Evolutionary conservation across 2,797 vertebrate genomes (phyloP).

Genomic region (Acipenser ruthenus): DNA sequence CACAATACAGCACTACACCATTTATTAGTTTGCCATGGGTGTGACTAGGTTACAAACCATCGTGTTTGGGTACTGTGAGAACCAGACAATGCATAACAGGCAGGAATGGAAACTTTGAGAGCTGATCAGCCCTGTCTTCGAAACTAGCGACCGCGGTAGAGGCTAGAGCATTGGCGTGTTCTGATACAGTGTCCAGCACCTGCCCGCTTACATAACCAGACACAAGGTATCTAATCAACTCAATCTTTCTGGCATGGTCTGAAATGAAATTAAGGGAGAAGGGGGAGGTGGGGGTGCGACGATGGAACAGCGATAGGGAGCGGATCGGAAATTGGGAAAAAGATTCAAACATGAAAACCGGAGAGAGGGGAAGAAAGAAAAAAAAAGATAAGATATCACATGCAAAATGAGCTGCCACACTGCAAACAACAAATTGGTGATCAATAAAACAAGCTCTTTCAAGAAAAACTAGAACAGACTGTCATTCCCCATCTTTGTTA

Average conservation of each 20-base stretch:
- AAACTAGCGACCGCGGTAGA: constrained; percentile 76
- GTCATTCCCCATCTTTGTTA: no score
- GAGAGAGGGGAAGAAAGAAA: neutral
- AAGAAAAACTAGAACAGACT: no score
- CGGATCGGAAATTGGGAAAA: neutral
- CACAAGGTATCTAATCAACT: constrained; percentile 83
- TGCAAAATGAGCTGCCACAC: no score
- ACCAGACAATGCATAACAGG: constrained; percentile 68
- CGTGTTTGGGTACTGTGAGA: constrained; percentile 69
- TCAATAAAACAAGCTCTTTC: no score
- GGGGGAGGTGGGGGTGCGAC: constrained; percentile 32
- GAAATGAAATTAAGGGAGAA: constrained; percentile 35
- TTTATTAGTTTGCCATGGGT: constrained; percentile 3
- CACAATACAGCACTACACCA: neutral
- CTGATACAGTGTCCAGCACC: constrained; percentile 78
- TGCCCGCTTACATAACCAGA: constrained; percentile 77
- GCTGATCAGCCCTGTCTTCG: constrained; percentile 76
- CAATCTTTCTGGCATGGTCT: constrained; percentile 89
- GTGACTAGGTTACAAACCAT: constrained; percentile 76
- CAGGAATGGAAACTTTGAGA: constrained; percentile 79
- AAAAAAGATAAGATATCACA: no score
- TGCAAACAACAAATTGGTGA: no score
- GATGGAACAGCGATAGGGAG: constrained; percentile 28
- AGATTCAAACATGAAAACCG: constrained; percentile 7
- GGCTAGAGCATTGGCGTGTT: constrained; percentile 79